Base-by-base conservation (phyloP, 2,797 vertebrate genomes). In the Gallirallus australis region DNA sequence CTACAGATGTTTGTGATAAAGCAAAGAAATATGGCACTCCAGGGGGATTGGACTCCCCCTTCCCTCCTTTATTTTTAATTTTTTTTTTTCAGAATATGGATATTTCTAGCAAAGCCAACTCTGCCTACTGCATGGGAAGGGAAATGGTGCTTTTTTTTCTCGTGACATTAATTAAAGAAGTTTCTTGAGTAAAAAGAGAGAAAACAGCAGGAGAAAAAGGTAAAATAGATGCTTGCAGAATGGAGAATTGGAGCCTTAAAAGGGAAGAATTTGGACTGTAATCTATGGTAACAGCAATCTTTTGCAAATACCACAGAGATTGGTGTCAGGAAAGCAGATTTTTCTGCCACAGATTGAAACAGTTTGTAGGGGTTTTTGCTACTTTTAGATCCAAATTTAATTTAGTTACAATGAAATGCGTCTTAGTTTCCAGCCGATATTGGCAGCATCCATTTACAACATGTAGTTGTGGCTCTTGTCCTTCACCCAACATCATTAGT, bases 191-290 rank as follows among this genome's bases (percentile, higher is more conserved):
- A 66, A 71, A 57, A 65, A 65, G 2, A 64, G 27, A 42, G 4
- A 37, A 60, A 94, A 11, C 4, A 35, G 1, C 7, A 4, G 1
- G 6, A 11, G 13, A 2, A 1, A 4, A 11, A 16, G 24, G 8
- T 60, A 31, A 73, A 70, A 56, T 8, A 57, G 5, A 16, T 61
- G 31, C 6, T 39, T 70, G 28, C 15, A 79, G 69, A 50, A 31
- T 24, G 31, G 16, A 33, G 25, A 19, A 7, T 30, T 65, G 28
- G 25, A 82, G 35, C 21, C 18, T 31, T 48, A 42, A 61, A 68
- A 45, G 2, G 11, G 64, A 69, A 76, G 15, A 56, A 45, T 23
- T 76, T 33, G 14, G 5, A 12, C 35, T 37, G 5, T 20, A 57
- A 86, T 15, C 18, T 77, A 23, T 6, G 1, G n/a, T 63, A 66